Base-by-base conservation (phyloP, 2,113 vertebrate genomes). In the Vimba vimba region DNA sequence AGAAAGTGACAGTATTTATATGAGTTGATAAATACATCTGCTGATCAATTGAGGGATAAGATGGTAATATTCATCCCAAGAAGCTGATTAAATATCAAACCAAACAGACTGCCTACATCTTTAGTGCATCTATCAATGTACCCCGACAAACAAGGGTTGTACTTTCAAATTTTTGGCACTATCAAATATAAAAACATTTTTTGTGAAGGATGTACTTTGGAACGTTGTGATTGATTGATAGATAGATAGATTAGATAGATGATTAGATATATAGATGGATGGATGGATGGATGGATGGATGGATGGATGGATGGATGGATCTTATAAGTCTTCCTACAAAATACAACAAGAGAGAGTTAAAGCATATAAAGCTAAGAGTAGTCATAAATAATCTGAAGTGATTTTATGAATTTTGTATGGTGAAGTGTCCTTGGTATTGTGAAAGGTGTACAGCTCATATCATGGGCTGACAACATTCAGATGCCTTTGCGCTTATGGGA, bases 361-460 rank as follows among this genome's bases (percentile, higher is more conserved):
- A 23, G 2, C 55, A 57, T 57, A 21, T 57, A 23, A 57, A 7
- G 55, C 27, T 27, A 27, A 27, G 27, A 27, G 27, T 27, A 27
- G 27, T 27, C 27, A 27, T 57, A 21, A 57, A 55, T 2, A 21
- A 57, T 57, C 55, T 8, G 4, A 66, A 66, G 62, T 66, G 25
- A 19, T 15, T 30, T 64, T 15, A 27, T 62, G 10, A 30, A 36
- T 15, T 36, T 15, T 43, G 7, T 73, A 9, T 79, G 77, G 19
- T 0, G 3, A 69, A 52, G 25, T 33, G 36, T 80, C 33, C 52
- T 80, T 64, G 59, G 21, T 64, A 33, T 36, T 12, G 27, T 71
- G 15, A 83, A 57, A 83, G 27, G 36, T 52, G 81, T 25, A 57
- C 25, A n/a, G 39, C 79, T 33, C 79, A 68, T 68, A 66, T 62